These are phyloP conservation scores for Basileuterus tristriatus DNA, from an alignment of 2,797 vertebrate species.

Conservation along the genomic window DNA sequence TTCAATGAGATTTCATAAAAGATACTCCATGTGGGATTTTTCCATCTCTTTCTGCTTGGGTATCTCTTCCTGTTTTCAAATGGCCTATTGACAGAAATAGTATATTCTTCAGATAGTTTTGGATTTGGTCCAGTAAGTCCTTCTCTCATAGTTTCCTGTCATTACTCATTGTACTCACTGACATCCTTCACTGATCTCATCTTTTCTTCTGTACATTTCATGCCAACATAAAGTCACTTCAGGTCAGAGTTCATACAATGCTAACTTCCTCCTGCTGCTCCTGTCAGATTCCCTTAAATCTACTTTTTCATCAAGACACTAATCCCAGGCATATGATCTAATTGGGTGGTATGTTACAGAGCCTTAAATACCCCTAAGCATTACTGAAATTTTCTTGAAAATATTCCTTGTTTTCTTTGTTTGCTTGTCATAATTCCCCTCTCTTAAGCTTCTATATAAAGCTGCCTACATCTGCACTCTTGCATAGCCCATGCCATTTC, in stretches of 20 bases:
- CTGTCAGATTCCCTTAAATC: slow-evolving; percentile 31
- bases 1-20: background rate
- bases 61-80: background rate
- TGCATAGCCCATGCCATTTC: background rate
- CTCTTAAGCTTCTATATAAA: background rate
- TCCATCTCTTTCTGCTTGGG: background rate
- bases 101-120: slow-evolving; percentile 12
- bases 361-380: background rate
- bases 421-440: background rate
- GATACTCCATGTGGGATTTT: background rate
- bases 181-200: slow-evolving; percentile 53
- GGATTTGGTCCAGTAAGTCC: slow-evolving; percentile 21
- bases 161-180: slow-evolving; percentile 11
- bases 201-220: slow-evolving; percentile 11
- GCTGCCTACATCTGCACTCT: background rate
- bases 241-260: slow-evolving; percentile 28
- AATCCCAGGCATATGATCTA: slow-evolving; percentile 8
- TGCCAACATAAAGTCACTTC: slow-evolving; percentile 12
- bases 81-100: background rate
- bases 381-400: background rate
- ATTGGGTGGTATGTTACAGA: background rate
- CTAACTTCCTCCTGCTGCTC: slow-evolving; percentile 18
- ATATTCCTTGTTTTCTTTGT: background rate
- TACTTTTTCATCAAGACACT: slow-evolving; percentile 18
- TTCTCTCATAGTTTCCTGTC: slow-evolving; percentile 16